Evolutionary conservation across 1,140 invertebrate genomes (phyloP).

Genomic region (Oppia nitens): DNA sequence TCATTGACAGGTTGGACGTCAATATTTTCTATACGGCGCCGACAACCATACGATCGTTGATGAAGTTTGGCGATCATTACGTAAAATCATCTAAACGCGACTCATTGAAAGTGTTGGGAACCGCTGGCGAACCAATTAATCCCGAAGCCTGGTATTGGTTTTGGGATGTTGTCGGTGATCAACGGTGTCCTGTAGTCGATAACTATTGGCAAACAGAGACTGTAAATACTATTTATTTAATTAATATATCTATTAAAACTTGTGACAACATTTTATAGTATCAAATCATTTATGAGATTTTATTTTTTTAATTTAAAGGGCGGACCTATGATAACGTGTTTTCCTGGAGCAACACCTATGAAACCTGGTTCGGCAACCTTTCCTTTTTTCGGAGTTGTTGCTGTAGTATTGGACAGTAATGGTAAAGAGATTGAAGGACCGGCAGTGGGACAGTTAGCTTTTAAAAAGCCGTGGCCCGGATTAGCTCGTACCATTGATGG

Average conservation of each 20-base stretch:
- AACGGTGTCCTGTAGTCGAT: conserved; percentile 64
- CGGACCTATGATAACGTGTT: conserved; percentile 71
- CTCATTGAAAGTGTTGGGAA: conserved; percentile 64
- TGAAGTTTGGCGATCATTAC: conserved; percentile 53
- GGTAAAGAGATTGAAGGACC: conserved; percentile 68
- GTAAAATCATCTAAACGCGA: conserved; percentile 33
- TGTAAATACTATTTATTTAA: no score
- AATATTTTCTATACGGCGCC: conserved; percentile 95
- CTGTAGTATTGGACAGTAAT: conserved; percentile 66
- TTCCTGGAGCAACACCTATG: conserved; percentile 82
- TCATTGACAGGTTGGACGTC: conserved; percentile 85
- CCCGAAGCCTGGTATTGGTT: conserved; percentile 97
- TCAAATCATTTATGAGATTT: no score
- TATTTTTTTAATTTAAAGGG: no score
- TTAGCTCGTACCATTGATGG: conserved; percentile 85
- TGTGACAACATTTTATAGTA: no score
- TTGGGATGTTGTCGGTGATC: conserved; percentile 60
- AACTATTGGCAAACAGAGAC: conserved; percentile 99
- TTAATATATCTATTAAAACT: no score
- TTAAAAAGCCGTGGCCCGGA: conserved; percentile 72
- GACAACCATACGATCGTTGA: conserved; percentile 84
- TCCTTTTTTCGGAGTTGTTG: conserved; percentile 88
- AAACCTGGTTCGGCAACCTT: conserved; percentile 91
- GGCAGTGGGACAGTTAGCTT: conserved; percentile 73
- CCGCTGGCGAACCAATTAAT: conserved; percentile 92